These are phyloP conservation scores for Parthenolecanium corni DNA, from an alignment of 2,888 invertebrate genomes.

Conservation along the genomic window DNA sequence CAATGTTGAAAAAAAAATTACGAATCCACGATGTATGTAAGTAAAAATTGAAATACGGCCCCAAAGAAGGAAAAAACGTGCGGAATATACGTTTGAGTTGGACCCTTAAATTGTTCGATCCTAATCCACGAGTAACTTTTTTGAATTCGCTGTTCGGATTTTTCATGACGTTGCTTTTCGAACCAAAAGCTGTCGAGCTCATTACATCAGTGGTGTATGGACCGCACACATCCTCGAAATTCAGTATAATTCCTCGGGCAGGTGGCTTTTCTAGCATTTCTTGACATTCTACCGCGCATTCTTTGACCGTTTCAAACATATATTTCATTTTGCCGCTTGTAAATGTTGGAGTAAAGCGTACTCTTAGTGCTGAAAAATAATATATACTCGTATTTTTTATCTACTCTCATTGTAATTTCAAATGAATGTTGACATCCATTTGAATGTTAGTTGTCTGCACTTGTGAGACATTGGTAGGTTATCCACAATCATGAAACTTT, in stretches of 20 bases:
- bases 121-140: conserved; percentile 37
- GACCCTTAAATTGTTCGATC: conserved; percentile 36
- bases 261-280: background rate
- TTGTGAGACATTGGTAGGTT: no score
- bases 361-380: conserved; percentile 37
- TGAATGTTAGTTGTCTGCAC: no score
- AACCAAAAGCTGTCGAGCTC: conserved; percentile 42
- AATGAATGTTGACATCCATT: no score
- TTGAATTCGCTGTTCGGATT: conserved; percentile 39
- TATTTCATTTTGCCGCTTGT: conserved; percentile 45
- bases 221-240: conserved; percentile 39
- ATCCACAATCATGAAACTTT: no score
- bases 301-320: conserved; percentile 43
- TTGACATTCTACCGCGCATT: conserved; percentile 38
- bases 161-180: conserved; percentile 40
- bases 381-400: no score
- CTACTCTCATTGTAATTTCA: no score
- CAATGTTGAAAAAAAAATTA: conserved; percentile 34
- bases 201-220: conserved; percentile 44
- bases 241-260: conserved; percentile 33
- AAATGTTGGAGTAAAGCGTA: conserved; percentile 45
- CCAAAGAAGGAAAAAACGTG: conserved; percentile 32
- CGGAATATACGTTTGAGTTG: conserved; percentile 34
- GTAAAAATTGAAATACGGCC: conserved; percentile 30
- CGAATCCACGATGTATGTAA: conserved; percentile 34